Evolutionary conservation across 1,140 invertebrate species (phyloP), one percentile per base, ranked within the genome.

Genomic region (Hylaeus anthracinus): DNA sequence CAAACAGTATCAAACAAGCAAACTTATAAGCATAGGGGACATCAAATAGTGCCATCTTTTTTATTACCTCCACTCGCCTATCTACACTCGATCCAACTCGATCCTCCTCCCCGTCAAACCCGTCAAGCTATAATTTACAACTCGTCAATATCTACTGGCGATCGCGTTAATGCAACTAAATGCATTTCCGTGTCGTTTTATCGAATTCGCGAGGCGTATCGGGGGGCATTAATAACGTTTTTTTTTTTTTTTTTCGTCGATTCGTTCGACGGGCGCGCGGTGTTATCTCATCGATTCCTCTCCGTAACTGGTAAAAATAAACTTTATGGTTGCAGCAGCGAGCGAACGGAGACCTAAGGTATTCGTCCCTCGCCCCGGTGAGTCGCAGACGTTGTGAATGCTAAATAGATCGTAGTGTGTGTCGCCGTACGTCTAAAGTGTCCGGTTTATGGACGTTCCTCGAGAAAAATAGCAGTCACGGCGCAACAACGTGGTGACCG

Each of bases 371-470:
- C 81, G 87, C 90, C 80, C 64, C 12, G 53, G 45, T 69, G 39
- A 80, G 86, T 75, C 41, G 60, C 45, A 66, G 26, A 75, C 75
- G 83, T 53, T 73, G 70, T 88, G 91, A 90, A 91, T 92, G 86
- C 80, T 84, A 89, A 90, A 80, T 71, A 85, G 83, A 87, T 61
- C 81, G 82, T 79, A 60, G 58, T 72, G 78, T 70, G 61, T 45
- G 51, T 79, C 51, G 69, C 69, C 60, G 45, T 79, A 72, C 82
- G 66, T 81, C 76, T 90, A 91, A 91, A 91, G 90, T 92, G 90
- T 91, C 70, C 82, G 86, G 84, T 86, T 91, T 90, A 90, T 90
- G 86, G 84, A 90, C 88, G 84, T 83, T 85, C 81, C 80, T 84
- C 73, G 45, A 84, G 74, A 86, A 85, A 88, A 90, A 90, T 87